phyloP scores from a whole-genome alignment of 1,140 invertebrate species.

The Calephelis nemesis region DNA sequence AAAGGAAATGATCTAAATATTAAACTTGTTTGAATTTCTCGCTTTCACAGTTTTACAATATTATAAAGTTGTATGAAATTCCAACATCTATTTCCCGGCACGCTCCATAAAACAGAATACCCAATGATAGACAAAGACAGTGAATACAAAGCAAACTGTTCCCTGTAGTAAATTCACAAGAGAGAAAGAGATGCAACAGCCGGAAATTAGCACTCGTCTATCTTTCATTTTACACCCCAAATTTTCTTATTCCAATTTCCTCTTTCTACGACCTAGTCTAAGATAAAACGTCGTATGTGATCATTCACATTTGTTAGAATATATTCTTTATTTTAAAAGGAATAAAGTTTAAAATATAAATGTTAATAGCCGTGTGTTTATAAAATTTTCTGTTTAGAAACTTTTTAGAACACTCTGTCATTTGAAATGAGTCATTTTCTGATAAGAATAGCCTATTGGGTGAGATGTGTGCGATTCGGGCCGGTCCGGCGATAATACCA shows the following conservation, averaged over 20 bases:
- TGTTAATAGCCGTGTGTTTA: conserved; percentile 25
- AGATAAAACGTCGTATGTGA: conserved; percentile 36
- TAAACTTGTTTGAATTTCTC: conserved; percentile 16
- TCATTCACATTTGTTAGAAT: conserved; percentile 20
- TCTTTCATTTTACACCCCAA: conserved; percentile 79
- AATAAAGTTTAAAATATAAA: conserved; percentile 42
- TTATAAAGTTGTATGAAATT: conserved; percentile 39
- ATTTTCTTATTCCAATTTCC: conserved; percentile 80
- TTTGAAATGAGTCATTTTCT: conserved; percentile 80
- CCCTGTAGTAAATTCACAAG: conserved; percentile 67
- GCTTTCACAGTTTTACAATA: conserved; percentile 31
- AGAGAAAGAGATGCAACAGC: conserved; percentile 78
- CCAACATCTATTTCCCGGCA: conserved; percentile 31
- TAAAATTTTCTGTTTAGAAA: conserved; percentile 44
- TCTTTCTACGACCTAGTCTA: conserved; percentile 58
- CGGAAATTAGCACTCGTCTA: conserved; percentile 79
- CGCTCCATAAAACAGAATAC: conserved; percentile 47
- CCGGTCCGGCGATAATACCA: conserved; percentile 67
- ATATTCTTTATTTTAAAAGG: conserved; percentile 17
- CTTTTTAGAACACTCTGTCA: conserved; percentile 76
- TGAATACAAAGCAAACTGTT: conserved; percentile 45
- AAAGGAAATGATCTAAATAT: conserved; percentile 9
- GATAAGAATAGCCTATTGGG: conserved; percentile 78
- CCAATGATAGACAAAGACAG: conserved; percentile 63
- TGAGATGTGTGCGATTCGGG: conserved; percentile 72